phyloP scores from a whole-genome alignment of 2,888 invertebrate genomes.

The Zaprionus obscuricornis region DNA sequence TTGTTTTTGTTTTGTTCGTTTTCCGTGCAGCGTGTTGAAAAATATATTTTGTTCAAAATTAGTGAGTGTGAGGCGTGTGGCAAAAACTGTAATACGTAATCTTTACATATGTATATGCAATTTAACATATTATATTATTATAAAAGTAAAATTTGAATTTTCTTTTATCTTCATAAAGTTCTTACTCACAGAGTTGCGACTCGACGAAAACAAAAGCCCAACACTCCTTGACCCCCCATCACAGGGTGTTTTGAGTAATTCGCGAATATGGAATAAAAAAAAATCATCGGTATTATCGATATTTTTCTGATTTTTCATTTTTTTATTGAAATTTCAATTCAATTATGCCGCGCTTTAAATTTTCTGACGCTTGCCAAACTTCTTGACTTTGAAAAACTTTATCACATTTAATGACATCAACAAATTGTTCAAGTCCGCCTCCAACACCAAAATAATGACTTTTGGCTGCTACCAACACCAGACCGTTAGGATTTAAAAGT shows the following conservation, averaged over 20 bases:
- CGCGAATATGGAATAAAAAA: background rate
- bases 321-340: constrained; percentile 63
- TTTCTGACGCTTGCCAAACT: constrained; percentile 87
- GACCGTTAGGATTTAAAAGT: constrained; percentile 86
- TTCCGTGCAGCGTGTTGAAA: constrained; percentile 28
- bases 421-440: constrained; percentile 92
- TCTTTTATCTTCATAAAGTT: constrained; percentile 8
- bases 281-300: constrained; percentile 24
- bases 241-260: constrained; percentile 31
- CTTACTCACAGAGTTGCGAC: constrained; percentile 39
- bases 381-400: constrained; percentile 85
- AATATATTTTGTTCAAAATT: constrained; percentile 36
- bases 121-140: background rate
- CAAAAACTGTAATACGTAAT: background rate
- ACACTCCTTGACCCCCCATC: background rate
- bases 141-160: background rate
- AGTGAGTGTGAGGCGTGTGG: constrained; percentile 7
- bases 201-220: constrained; percentile 52
- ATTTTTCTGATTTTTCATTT: background rate
- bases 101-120: constrained; percentile 12
- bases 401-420: constrained; percentile 85
- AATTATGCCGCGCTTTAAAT: constrained; percentile 80
- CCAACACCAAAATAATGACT: constrained; percentile 97
- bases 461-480: constrained; percentile 92
- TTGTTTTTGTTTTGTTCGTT: too few relatives aligned